phyloP scores from a whole-genome alignment of 2,888 invertebrate genomes.

The Drosophila aldrichi region DNA sequence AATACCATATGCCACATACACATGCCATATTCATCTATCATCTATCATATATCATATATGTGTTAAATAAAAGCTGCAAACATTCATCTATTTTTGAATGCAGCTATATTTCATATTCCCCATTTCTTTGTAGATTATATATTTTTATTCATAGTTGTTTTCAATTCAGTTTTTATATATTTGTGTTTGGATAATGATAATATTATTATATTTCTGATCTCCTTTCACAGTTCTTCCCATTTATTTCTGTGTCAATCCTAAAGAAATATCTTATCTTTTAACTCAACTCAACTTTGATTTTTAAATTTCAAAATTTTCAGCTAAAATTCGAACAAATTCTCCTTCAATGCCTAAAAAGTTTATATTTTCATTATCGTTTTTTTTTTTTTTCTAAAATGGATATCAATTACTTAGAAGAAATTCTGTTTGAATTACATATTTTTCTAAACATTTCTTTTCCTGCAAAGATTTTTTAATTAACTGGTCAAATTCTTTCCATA shows the following conservation, averaged over 20 bases:
- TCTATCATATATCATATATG: conserved; percentile 10
- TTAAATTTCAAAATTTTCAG: background rate
- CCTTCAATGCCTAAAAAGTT: background rate
- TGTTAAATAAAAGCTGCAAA: conserved; percentile 35
- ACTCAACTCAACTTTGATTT: background rate
- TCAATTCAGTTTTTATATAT: background rate
- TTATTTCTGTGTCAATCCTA: background rate
- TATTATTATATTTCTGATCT: background rate
- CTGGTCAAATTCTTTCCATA: too few species aligned
- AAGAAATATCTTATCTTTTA: too few species aligned
- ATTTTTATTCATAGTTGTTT: background rate
- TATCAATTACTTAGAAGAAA: too few species aligned
- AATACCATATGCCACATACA: conserved; percentile 25
- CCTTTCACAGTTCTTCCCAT: background rate
- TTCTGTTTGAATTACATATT: too few species aligned
- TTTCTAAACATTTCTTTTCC: too few species aligned
- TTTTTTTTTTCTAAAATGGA: too few species aligned
- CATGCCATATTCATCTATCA: background rate
- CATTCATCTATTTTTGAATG: conserved; percentile 46
- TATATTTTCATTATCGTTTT: background rate
- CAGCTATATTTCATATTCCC: conserved; percentile 24
- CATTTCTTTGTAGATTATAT: conserved; percentile 11
- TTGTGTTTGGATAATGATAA: background rate
- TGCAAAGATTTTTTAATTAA: too few species aligned
- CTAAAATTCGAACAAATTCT: background rate